Evolutionary conservation across 1,140 invertebrate species (phyloP), one percentile per base, ranked within the genome.

Genomic region (Oscheius sp.): DNA sequence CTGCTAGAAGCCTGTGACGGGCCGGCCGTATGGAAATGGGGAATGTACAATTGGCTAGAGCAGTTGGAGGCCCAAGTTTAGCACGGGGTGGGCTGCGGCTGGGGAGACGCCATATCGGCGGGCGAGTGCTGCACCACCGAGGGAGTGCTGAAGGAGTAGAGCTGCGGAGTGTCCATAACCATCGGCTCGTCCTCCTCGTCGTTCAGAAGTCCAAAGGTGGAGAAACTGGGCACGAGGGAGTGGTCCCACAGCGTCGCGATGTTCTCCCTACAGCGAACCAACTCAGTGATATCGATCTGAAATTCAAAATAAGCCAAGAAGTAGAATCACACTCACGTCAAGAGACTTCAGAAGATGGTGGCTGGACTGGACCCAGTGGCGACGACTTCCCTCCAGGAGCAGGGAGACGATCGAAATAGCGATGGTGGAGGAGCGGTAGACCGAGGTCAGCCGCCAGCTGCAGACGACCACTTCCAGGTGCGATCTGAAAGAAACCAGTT

Each of bases 11-110:
- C n/a, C n/a, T n/a, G n/a, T n/a, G n/a, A n/a, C n/a, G n/a, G n/a
- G n/a, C n/a, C n/a, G n/a, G n/a, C n/a, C n/a, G n/a, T n/a, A n/a
- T n/a, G n/a, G n/a, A n/a, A n/a, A n/a, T n/a, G n/a, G n/a, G n/a
- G n/a, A n/a, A n/a, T n/a, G n/a, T n/a, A n/a, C n/a, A n/a, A n/a
- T n/a, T n/a, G n/a, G n/a, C n/a, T n/a, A n/a, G n/a, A n/a, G n/a
- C n/a, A n/a, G n/a, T n/a, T n/a, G n/a, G n/a, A n/a, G n/a, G n/a
- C n/a, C n/a, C n/a, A 23, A 55, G 7, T 13, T 68, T 68, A 68
- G 45, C 67, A 68, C 26, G 67, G 55, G 45, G 67, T 68, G 15
- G 67, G 67, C 36, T 68, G 67, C 15, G 55, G 67, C 45, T 31
- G 49, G 42, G 65, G 65, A 20, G 65, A 68, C 28, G 67, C 61